Evolutionary conservation across 2,797 vertebrate species (phyloP).

Genomic region (Pachyuromys duprasi): DNA sequence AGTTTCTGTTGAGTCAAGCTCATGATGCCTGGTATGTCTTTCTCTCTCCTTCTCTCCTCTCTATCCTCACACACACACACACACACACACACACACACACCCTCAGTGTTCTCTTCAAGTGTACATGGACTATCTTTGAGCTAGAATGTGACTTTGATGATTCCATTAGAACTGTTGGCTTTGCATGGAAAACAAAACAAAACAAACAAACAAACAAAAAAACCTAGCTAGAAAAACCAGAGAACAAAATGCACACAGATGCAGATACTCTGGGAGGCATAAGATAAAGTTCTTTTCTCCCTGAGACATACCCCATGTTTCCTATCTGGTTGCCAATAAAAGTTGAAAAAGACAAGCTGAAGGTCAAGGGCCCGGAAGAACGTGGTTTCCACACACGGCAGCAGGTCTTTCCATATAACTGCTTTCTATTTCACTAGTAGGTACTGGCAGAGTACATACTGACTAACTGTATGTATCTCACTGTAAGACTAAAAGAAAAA

Average conservation of each 20-base stretch:
- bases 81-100: not conserved
- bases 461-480: slow-evolving; percentile 48
- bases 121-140: not conserved
- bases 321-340: not conserved
- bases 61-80: not conserved
- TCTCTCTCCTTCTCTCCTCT: too few relatives aligned
- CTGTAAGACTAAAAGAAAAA: slow-evolving; percentile 6
- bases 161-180: not conserved
- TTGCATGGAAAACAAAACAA: not conserved
- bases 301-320: not conserved
- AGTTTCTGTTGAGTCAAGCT: not conserved
- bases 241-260: not conserved
- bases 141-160: not conserved
- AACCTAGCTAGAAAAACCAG: not conserved
- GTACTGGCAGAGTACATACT: not conserved
- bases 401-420: not conserved
- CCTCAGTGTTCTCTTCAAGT: not conserved
- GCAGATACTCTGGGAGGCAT: not conserved
- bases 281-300: not conserved
- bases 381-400: not conserved
- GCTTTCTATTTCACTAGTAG: not conserved
- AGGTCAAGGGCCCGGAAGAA: not conserved
- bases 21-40: not conserved
- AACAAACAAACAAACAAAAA: not conserved
- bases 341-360: not conserved